A percentile compares a stretch with the other conserved stretches of the same genome.
Evolutionary conservation across 2,888 invertebrate species (phyloP).

Genomic region (Apodemia duryi): DNA sequence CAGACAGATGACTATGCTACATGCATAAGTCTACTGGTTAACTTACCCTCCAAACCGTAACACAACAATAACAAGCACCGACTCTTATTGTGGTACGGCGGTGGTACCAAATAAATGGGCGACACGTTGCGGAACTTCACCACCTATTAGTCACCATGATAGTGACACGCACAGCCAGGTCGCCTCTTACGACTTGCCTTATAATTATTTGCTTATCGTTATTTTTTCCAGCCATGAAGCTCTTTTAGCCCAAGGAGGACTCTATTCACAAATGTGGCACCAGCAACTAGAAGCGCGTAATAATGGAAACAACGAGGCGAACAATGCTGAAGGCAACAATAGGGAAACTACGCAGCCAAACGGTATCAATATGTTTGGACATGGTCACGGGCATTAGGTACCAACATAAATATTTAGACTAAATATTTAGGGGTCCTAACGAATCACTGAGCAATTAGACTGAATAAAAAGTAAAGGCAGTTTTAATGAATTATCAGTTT

Average conservation of each 20-base stretch:
- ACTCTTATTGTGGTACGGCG: no score
- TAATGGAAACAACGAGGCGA: conserved; percentile 40
- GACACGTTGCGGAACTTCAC: no score
- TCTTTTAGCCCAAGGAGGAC: conserved; percentile 82
- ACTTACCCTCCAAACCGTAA: no score
- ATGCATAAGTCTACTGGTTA: no score
- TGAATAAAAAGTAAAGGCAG: conserved; percentile 17
- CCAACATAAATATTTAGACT: neutral
- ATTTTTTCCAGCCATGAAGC: conserved; percentile 83
- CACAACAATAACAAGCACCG: no score
- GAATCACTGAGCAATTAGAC: conserved; percentile 2
- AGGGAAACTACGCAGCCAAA: conserved; percentile 33
- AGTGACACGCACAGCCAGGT: no score
- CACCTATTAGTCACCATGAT: no score
- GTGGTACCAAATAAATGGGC: no score
- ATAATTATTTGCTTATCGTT: no score
- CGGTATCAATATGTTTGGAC: conserved; percentile 37
- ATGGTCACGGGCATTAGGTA: conserved; percentile 35
- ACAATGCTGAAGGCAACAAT: conserved; percentile 37
- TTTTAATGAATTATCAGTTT: neutral
- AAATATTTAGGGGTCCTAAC: neutral
- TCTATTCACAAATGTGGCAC: conserved; percentile 96
- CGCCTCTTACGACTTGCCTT: no score
- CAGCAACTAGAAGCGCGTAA: conserved; percentile 86
- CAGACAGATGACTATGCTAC: no score